Base-by-base conservation (phyloP, 2,888 invertebrate genomes). In the Ennomos quercinarius region DNA sequence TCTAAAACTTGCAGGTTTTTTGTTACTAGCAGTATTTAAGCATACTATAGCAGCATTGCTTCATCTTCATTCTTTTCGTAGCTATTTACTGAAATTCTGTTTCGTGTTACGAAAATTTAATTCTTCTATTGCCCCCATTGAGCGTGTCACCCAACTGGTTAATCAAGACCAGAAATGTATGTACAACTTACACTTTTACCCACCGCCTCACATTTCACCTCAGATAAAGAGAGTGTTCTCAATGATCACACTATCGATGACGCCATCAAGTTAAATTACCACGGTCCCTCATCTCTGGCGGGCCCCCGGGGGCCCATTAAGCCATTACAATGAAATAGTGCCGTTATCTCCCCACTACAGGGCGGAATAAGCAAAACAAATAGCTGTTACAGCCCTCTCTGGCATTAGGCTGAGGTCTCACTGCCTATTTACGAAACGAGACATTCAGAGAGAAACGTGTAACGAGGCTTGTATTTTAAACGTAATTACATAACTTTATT, bases 251-350 rank as follows among this genome's bases (percentile, higher is more conserved):
- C 47, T 61, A 66, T 66, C 64, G 62, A 61, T 59, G 61, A 52
- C 57, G 58, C 63, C 55, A 62, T 64, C 66, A 66, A 61, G 60
- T 63, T 68, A 58, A 56, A 55, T 43, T 51, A 39, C 54, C 46
- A 42, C 54, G 46, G 60, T 66, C 69, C 74, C 65, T 64, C 57
- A 44, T 63, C 69, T 68, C 68, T 5, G 40, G 39, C 13, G 43
- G 40, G 46, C 81, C 80, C 80, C 59, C 34, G 72, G 78, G 85
- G 75, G 80, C 83, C 83, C 83, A 86, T 89, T 84, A 81, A 77
- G 78, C 84, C 79, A 86, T 89, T 87, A 87, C 78, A 79, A 83
- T 86, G 85, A 86, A 87, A 87, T 86, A 84, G 83, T 75, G 76
- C 73, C 64, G 80, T 84, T 87, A 86, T 88, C 87, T 81, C 68